These are phyloP conservation scores for Oenanthe oenanthe DNA, from an alignment of 2,113 vertebrate genomes.

Conservation along the genomic window DNA sequence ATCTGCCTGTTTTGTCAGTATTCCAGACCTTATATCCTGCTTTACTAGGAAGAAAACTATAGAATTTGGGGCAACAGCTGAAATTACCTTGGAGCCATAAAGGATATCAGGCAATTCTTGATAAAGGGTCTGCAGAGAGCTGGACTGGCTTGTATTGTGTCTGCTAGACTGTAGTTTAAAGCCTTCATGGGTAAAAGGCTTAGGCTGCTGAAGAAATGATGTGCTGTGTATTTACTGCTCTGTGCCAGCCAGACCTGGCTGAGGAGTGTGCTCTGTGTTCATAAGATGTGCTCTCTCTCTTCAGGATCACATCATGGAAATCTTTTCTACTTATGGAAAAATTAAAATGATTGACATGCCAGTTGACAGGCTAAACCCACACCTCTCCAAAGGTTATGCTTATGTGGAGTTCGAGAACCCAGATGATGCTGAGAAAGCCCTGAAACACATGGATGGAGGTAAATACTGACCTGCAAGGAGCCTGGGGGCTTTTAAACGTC, in stretches of 20 bases:
- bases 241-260: background rate
- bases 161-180: background rate
- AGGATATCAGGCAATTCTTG: background rate
- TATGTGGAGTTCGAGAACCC: conserved; percentile 94
- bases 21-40: background rate
- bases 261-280: background rate
- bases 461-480: background rate
- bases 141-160: background rate
- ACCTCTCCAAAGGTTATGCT: conserved; percentile 92
- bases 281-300: background rate
- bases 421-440: conserved; percentile 92
- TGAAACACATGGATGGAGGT: conserved; percentile 99
- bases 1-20: background rate
- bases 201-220: background rate
- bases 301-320: conserved; percentile 97
- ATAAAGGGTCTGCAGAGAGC: background rate
- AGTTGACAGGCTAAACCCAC: conserved; percentile 88
- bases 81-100: background rate
- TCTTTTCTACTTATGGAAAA: conserved; percentile 94
- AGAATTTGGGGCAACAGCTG: background rate
- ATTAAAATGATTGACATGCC: conserved; percentile 99
- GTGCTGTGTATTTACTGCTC: background rate
- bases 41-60: background rate
- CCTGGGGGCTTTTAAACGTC: background rate
- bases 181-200: background rate